Percentiles rank a stretch among this genome's conserved stretches.
phyloP scores from a whole-genome alignment of 2,888 invertebrate species.

The Gryllus longicercus region DNA sequence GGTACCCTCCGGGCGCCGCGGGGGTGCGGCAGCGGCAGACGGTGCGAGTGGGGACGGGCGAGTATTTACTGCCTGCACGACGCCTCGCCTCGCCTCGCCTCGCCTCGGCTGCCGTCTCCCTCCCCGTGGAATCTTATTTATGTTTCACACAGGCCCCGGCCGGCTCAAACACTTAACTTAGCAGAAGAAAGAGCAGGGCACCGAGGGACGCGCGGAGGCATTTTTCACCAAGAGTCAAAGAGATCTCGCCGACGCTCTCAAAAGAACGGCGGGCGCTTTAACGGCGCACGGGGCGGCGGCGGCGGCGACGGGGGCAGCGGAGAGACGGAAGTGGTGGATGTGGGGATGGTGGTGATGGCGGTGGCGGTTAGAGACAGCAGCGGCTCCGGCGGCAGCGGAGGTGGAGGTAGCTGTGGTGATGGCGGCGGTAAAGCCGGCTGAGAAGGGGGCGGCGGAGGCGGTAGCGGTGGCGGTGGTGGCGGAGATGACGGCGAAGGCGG shows the following conservation, averaged over 20 bases:
- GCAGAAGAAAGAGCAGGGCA: not conserved
- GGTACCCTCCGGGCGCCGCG: no score
- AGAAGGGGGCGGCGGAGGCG: rapidly evolving
- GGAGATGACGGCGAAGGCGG: no score
- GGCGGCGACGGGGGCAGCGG: not conserved
- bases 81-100: not conserved
- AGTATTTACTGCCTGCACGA: conserved; percentile 8
- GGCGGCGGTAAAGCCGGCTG: no score
- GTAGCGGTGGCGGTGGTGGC: no score
- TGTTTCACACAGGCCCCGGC: conserved; percentile 17
- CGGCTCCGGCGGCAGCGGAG: no score
- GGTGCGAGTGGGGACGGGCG: not conserved
- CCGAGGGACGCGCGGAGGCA: not conserved
- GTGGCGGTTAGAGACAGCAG: no score
- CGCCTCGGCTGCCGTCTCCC: not conserved
- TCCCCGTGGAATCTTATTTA: conserved; percentile 4
- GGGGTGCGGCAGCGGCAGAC: not conserved
- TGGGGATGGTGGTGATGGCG: no score
- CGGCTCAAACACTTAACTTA: conserved; percentile 17
- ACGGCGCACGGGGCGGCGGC: not conserved
- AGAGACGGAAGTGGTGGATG: not conserved
- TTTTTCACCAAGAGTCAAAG: conserved; percentile 17
- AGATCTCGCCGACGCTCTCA: not conserved
- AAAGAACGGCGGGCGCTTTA: conserved; percentile 5
- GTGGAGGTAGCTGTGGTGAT: no score